Evolutionary conservation across 2,113 vertebrate genomes (phyloP).

Genomic region (Nipponia nippon): DNA sequence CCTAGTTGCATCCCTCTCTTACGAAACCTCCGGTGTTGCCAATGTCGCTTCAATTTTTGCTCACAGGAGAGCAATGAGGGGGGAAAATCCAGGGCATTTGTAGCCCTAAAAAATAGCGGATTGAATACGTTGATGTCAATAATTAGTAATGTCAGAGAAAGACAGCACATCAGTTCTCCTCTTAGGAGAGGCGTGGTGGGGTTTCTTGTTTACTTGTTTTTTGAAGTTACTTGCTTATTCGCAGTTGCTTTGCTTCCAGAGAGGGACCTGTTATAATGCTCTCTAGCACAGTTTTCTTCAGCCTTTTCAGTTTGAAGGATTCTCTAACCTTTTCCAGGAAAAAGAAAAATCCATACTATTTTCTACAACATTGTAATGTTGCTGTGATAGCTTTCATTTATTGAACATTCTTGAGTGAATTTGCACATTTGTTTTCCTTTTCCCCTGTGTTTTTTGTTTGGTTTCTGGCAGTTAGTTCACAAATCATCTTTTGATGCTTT

Average conservation of each 20-base stretch:
- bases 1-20: neutral
- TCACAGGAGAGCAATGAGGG: neutral
- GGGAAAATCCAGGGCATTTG: neutral
- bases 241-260: neutral
- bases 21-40: neutral
- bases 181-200: neutral
- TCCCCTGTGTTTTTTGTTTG: neutral
- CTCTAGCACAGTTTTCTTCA: neutral
- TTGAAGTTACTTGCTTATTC: neutral
- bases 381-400: neutral
- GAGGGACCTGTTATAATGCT: neutral
- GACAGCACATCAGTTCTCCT: fast-evolving
- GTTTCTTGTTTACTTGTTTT: neutral
- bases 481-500: neutral
- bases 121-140: neutral
- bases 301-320: neutral
- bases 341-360: neutral
- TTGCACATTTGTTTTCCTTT: neutral
- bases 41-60: neutral
- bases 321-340: neutral
- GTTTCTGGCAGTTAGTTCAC: neutral
- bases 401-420: neutral
- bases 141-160: neutral
- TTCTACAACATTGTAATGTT: neutral
- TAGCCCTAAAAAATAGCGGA: neutral